These are phyloP conservation scores for Elephantulus edwardii DNA, from an alignment of 2,113 vertebrate species.

Conservation along the genomic window DNA sequence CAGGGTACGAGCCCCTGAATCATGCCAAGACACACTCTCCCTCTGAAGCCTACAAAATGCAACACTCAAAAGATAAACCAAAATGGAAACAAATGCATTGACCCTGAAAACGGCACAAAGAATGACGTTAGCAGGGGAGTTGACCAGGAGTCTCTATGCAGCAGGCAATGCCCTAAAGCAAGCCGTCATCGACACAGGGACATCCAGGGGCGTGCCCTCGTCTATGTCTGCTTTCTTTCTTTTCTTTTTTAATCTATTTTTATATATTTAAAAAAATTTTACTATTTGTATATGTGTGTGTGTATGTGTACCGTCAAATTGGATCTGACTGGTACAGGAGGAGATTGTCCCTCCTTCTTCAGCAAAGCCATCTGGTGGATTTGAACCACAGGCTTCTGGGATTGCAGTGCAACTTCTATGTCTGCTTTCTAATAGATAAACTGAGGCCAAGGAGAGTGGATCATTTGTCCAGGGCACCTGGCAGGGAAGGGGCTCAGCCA, in stretches of 20 bases:
- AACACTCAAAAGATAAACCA: fast-evolving
- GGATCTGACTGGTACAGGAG: too few species aligned
- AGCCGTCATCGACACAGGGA: fast-evolving
- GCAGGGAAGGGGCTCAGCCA: fast-evolving
- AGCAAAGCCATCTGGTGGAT: too few species aligned
- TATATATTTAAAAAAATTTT: too few species aligned
- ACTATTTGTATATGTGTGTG: too few species aligned
- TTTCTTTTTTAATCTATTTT: too few species aligned
- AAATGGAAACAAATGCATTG: fast-evolving
- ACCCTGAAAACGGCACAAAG: fast-evolving
- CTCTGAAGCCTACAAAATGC: fast-evolving
- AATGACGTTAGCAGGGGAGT: fast-evolving
- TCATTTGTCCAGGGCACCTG: fast-evolving
- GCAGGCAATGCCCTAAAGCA: fast-evolving
- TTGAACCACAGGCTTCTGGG: too few species aligned
- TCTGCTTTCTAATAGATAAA: fast-evolving
- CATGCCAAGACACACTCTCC: fast-evolving
- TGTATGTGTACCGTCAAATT: too few species aligned
- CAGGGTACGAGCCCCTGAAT: neutral
- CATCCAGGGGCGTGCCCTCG: too few species aligned
- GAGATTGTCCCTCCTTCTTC: too few species aligned
- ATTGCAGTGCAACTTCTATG: too few species aligned
- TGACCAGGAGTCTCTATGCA: fast-evolving
- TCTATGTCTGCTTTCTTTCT: fast-evolving
- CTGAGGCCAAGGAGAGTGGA: fast-evolving